Percentiles rank a stretch among this genome's conserved stretches.
Conservation (phyloP, 2,113 vertebrate genomes). For the Chrysemys picta region DNA sequence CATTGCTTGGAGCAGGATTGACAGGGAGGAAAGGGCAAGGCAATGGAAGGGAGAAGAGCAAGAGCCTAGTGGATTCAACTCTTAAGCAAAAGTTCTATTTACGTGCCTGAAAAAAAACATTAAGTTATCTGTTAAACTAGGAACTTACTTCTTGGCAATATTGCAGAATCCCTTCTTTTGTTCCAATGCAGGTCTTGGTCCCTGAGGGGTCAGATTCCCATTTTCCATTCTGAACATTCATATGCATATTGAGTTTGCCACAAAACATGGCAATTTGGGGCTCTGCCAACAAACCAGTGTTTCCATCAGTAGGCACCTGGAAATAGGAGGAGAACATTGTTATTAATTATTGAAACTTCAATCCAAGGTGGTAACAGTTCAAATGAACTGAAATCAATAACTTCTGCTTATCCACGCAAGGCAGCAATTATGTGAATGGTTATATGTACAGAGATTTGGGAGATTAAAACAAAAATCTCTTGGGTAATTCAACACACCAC, state of each 20-base stretch:
- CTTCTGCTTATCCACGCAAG: neutral
- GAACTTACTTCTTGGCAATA: conserved; percentile 95
- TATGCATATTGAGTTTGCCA: conserved; percentile 96
- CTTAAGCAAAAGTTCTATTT: neutral
- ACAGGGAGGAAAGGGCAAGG: neutral
- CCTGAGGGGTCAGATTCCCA: conserved; percentile 94
- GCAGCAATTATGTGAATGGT: neutral
- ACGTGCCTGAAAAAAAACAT: neutral
- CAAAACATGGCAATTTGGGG: conserved; percentile 99
- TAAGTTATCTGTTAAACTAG: rapidly evolving
- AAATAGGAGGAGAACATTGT: neutral
- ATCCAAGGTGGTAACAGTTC: neutral
- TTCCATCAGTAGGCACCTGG: conserved; percentile 93
- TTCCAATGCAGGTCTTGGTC: conserved; percentile 91
- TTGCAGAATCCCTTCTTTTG: conserved; percentile 96
- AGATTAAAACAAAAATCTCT: neutral
- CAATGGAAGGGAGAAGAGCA: neutral
- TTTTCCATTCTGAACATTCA: conserved; percentile 96
- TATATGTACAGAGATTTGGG: neutral
- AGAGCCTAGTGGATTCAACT: neutral
- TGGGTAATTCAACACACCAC: rapidly evolving
- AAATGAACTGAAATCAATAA: no score
- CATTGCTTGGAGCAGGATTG: neutral
- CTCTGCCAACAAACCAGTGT: conserved; percentile 92
- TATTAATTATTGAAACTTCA: neutral